Conservation (phyloP, 2,113 vertebrate genomes). For the Poicephalus meyeri region DNA sequence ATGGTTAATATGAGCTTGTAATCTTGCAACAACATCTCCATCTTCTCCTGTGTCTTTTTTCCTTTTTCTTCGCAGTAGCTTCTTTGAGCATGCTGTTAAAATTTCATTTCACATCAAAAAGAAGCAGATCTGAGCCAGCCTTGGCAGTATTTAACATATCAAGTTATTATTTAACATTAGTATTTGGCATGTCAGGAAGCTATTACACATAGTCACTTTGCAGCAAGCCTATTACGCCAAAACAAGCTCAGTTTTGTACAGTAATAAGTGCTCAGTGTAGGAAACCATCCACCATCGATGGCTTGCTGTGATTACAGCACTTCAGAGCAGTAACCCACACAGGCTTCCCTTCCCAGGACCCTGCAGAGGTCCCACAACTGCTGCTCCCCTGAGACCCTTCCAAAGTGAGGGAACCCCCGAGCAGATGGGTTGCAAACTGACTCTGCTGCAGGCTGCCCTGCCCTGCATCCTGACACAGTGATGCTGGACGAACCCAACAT, state of each 20-base stretch:
- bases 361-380: not conserved
- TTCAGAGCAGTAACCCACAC: accelerated
- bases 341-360: not conserved
- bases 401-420: not conserved
- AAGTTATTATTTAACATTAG: not conserved
- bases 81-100: not conserved
- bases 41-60: not conserved
- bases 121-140: not conserved
- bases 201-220: not conserved
- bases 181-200: not conserved
- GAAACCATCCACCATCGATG: not conserved
- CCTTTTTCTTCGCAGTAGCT: not conserved
- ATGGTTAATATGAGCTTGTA: not conserved
- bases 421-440: accelerated
- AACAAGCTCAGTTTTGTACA: not conserved
- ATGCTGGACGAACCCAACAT: not conserved
- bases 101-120: conserved; percentile 13
- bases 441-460: not conserved
- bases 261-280: not conserved
- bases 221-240: not conserved
- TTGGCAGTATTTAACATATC: not conserved
- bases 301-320: not conserved
- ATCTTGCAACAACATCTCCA: not conserved
- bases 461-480: not conserved
- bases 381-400: not conserved